These are phyloP conservation scores for Trachelus tabidus DNA, from an alignment of 2,888 invertebrate species.

Conservation along the genomic window DNA sequence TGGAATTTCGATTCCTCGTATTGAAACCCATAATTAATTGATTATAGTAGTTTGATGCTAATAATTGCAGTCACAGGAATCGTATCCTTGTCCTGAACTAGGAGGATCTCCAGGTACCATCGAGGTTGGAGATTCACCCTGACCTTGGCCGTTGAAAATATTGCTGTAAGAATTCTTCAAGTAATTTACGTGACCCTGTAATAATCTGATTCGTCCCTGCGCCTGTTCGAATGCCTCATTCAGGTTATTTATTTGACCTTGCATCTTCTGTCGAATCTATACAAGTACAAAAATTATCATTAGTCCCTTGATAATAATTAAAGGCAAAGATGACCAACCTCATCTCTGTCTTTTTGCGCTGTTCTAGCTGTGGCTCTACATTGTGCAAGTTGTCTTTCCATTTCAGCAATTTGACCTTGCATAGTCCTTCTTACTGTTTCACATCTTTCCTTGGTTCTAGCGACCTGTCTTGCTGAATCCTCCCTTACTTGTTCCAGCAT, in stretches of 20 bases:
- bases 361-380: slow-evolving; percentile 74
- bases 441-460: slow-evolving; percentile 75
- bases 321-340: slow-evolving; percentile 56
- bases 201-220: slow-evolving; percentile 72
- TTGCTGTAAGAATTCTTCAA: slow-evolving; percentile 68
- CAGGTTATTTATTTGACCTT: slow-evolving; percentile 74
- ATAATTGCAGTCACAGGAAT: slow-evolving; percentile 58
- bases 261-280: slow-evolving; percentile 77
- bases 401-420: slow-evolving; percentile 75
- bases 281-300: slow-evolving; percentile 27
- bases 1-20: slow-evolving; percentile 23
- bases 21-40: slow-evolving; percentile 6
- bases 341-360: slow-evolving; percentile 77
- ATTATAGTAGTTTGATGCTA: slow-evolving; percentile 25
- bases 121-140: slow-evolving; percentile 39
- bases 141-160: slow-evolving; percentile 48
- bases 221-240: slow-evolving; percentile 78
- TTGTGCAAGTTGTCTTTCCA: slow-evolving; percentile 76
- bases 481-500: slow-evolving; percentile 75
- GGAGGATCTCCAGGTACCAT: slow-evolving; percentile 31
- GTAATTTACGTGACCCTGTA: slow-evolving; percentile 75
- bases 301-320: background rate
- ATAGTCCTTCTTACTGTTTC: slow-evolving; percentile 73
- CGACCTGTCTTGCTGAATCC: slow-evolving; percentile 75
- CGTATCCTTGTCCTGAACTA: slow-evolving; percentile 46